Evolutionary conservation across 2,888 invertebrate genomes (phyloP).

Genomic region (Heliconius ismenius): DNA sequence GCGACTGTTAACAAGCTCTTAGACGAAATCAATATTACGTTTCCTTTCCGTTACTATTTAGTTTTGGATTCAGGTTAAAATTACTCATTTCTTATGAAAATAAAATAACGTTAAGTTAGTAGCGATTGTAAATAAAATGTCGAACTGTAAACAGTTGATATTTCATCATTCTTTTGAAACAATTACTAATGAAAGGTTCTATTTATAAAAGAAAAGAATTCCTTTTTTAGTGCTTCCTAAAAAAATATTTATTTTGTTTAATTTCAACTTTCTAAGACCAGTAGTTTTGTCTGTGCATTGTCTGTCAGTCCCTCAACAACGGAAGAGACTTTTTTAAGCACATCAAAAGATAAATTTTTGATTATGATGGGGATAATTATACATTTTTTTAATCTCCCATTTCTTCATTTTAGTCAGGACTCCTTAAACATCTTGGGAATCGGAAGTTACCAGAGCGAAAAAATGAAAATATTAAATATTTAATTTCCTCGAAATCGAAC

Average conservation of each 20-base stretch:
- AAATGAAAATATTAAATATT: neutral
- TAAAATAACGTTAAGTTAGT: neutral
- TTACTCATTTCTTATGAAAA: conserved; percentile 17
- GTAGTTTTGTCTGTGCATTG: too few species aligned
- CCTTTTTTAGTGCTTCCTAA: too few species aligned
- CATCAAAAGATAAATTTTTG: too few species aligned
- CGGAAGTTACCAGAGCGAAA: neutral
- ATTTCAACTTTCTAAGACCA: too few species aligned
- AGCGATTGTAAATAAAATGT: neutral
- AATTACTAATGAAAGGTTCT: neutral
- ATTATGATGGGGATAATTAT: neutral
- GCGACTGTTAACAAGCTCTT: conserved; percentile 48
- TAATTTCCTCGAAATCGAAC: neutral
- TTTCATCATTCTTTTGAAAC: neutral
- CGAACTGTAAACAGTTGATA: neutral
- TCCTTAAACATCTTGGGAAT: neutral
- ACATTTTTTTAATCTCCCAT: neutral
- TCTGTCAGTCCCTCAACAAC: too few species aligned
- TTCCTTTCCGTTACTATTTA: conserved; percentile 30
- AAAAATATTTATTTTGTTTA: too few species aligned
- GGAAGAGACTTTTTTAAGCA: too few species aligned
- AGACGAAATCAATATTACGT: conserved; percentile 38
- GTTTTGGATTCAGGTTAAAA: conserved; percentile 19
- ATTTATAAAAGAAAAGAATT: too few species aligned
- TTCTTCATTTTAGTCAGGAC: neutral